Evolutionary conservation across 2,113 vertebrate genomes (phyloP), one percentile per base, ranked within the genome.

Genomic region (Pelecanoides urinatrix): DNA sequence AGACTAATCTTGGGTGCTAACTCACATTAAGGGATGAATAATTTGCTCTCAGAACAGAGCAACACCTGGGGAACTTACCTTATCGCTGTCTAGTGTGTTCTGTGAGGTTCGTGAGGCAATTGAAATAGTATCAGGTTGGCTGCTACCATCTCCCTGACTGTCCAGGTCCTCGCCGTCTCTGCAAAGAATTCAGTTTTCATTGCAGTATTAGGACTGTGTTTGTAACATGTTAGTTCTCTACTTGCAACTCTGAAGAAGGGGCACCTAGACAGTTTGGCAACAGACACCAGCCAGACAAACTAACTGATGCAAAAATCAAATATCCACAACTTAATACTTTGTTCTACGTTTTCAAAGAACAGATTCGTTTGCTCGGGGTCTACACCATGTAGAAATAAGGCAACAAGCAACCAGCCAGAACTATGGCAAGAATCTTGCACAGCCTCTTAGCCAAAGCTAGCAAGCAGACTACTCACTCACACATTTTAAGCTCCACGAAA

Each of bases 91-190:
- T 93, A 99, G 98, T 0, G 99, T 99, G 97, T 99, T 99, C 97
- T 99, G 99, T 45, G 99, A 99, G 3, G 99, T 99, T 94, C 99
- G 98, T 21, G 99, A 99, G 7, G 99, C 99, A 79, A 99, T 99
- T 17, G 99, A 99, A 94, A 99, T 99, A 14, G 99, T 99, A 95
- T 99, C 99, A 12, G 99, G 99, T 88, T 99, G 99, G 97, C 99
- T 99, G 98, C 99, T 99, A 92, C 99, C 99, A 44, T 99, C 99
- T 87, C 99, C 99, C 97, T 99, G 99, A 98, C 99, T 99, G 98
- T 99, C 99, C 96, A 99, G 95, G 92, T 99, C 99, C 88, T 99
- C 99, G 52, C 99, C 99, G 38, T 99, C 99, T 98, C 99, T 99
- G 97, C 29, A 91, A 91, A 96, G 55, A 95, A 81, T 78, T 87